phyloP scores from a whole-genome alignment of 2,888 invertebrate species.

The Tanypteryx hageni region DNA sequence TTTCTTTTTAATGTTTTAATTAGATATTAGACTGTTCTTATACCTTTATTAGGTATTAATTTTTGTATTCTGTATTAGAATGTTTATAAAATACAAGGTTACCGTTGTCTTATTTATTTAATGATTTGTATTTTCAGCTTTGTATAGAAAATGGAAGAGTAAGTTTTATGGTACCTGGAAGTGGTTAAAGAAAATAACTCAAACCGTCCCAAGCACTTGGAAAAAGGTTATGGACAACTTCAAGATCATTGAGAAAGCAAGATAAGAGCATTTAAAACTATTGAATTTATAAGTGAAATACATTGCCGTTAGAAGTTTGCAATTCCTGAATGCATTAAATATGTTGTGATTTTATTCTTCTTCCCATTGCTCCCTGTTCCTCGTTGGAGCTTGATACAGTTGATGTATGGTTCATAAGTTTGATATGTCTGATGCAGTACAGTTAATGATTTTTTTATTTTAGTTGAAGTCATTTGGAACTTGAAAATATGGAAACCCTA shows the following conservation, averaged over 20 bases:
- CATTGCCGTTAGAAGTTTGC: background rate
- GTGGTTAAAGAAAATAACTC: background rate
- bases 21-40: no score
- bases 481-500: conserved; percentile 1
- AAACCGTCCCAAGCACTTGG: conserved; percentile 23
- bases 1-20: background rate
- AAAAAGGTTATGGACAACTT: background rate
- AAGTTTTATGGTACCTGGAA: conserved; percentile 11
- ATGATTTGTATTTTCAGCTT: background rate
- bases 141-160: background rate
- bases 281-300: background rate
- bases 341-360: conserved; percentile 20
- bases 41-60: no score
- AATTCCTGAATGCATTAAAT: background rate
- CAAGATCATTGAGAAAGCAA: conserved; percentile 1
- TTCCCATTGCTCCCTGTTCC: conserved; percentile 10
- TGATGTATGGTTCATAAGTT: conserved; percentile 6
- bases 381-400: background rate
- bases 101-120: background rate
- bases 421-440: conserved; percentile 14
- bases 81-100: no score
- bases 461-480: background rate
- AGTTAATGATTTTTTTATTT: background rate
- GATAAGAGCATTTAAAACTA: background rate
- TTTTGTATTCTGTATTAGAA: no score